Evolutionary conservation across 2,888 invertebrate genomes (phyloP), one percentile per base, ranked within the genome.

Genomic region (Melanostoma mellinum): DNA sequence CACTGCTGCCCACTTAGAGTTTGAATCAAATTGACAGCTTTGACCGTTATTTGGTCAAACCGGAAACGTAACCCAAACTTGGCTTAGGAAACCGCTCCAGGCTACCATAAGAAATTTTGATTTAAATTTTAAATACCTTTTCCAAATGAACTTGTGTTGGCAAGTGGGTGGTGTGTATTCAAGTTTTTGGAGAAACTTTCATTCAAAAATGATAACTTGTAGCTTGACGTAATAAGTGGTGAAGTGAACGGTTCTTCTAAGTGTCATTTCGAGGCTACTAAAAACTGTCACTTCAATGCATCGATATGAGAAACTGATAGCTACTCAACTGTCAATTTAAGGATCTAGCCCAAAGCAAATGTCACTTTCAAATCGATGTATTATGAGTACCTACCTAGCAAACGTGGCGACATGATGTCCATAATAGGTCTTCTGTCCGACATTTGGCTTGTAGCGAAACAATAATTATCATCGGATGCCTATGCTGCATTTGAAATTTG

Each of bases 51-150:
- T 74, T 53, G 10, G 3, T 50, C 50, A 30, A 75, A 75, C 63
- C 80, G 80, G 80, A 80, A 80, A 75, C 53, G 58, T 71, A 65
- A 69, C 63, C 74, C 74, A 80, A 80, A 63, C 50, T 63, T 10
- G 63, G 63, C 60, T 55, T 71, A 69, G 68, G 63, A 50, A 65
- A 77, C 55, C 61, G 36, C 69, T 75, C 52, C 52, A 58, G 46
- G 36, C 69, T 32, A 63, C 53, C 63, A 69, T 61, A 63, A 44
- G 63, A 38, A 63, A 33, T 52, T 61, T 69, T 40, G 9, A 69
- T 63, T 80, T 63, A 44, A 52, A 75, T 36, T 20, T 20, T 20
- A 60, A 44, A 10, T 56, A 44, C 38, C 9, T 6, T 20, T 44
- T 30, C 6, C 10, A 42, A 6, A 6, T 32, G 9, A 20, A 30